phyloP scores from a whole-genome alignment of 2,888 invertebrate genomes.

The Euclidia mi region DNA sequence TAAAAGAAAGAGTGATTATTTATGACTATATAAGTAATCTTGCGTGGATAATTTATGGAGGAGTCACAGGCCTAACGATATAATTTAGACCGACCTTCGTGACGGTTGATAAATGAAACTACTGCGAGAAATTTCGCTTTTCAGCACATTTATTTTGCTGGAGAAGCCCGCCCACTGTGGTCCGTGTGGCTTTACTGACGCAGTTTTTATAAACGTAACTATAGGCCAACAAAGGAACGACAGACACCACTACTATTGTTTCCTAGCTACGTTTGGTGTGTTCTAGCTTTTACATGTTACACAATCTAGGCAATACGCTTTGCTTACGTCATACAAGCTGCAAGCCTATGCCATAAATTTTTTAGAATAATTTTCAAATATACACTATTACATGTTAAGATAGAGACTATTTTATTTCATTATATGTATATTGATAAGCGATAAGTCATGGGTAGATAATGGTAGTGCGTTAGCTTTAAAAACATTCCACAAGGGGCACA shows the following conservation, averaged over 20 bases:
- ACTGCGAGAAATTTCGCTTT: constrained; percentile 41
- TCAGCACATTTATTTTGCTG: constrained; percentile 49
- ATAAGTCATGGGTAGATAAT: too few species aligned
- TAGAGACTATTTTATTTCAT: too few species aligned
- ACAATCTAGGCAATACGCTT: neutral
- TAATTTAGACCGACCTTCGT: constrained; percentile 47
- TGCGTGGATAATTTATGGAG: constrained; percentile 43
- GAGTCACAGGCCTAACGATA: constrained; percentile 46
- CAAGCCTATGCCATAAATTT: too few species aligned
- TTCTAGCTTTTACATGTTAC: neutral
- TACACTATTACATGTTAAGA: too few species aligned
- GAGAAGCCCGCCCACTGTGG: constrained; percentile 19
- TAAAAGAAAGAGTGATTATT: constrained; percentile 22
- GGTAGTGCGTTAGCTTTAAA: too few species aligned
- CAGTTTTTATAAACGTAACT: constrained; percentile 31
- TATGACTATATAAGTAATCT: constrained; percentile 36
- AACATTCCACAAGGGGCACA: too few species aligned
- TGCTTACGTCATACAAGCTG: neutral
- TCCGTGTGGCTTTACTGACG: constrained; percentile 12
- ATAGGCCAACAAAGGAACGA: constrained; percentile 13
- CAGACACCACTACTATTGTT: constrained; percentile 1
- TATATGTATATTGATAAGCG: too few species aligned
- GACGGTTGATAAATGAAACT: constrained; percentile 53
- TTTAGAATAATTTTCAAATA: too few species aligned
- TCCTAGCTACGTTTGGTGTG: neutral